Evolutionary conservation across 2,797 vertebrate genomes (phyloP), one percentile per base, ranked within the genome.

Genomic region (Enteromius radiatus): DNA sequence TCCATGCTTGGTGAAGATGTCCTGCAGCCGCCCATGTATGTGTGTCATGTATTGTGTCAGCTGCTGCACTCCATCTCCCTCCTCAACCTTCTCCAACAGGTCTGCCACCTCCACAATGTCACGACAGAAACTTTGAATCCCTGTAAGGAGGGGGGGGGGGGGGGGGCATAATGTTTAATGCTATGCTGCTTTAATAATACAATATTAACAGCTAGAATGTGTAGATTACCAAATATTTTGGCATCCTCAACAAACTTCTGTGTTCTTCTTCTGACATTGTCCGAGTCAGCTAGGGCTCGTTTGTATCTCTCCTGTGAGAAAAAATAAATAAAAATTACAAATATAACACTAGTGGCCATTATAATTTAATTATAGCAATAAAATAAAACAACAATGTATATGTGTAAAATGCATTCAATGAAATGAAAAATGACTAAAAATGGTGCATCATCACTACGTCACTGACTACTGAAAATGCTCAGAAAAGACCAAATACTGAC

Each of bases 181-280:
- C 15, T 5, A 28, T n/a, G 12, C 3, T 1, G n/a, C 26, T 75
- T 47, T 7, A 45, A 15, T 2, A 28, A 49, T 21, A 17, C 4
- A 38, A 19, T 8, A 15, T 31, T 9, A 47, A 33, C 36, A 56
- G 7, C 3, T 21, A 26, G 19, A 41, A 75, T 15, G 31, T 49
- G 38, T 68, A n/a, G 12, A 91, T 93, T 90, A 96, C 96, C 96
- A 91, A 96, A 97, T 85, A 95, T 88, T 86, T 97, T 97, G 83
- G 96, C 96, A 11, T 96, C 96, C 89, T 96, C 94, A 36, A 97
- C 96, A 93, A 95, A 96, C 89, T 96, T 97, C 89, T 96, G 95
- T 0, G 95, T 96, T 86, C 94, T 92, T 87, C 93, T 94, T 38
- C 94, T 91, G 83, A 96, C 94, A 1, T 92, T 95, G 86, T 96